Conservation (phyloP, 2,113 vertebrate genomes). For the Pteropus alecto region DNA sequence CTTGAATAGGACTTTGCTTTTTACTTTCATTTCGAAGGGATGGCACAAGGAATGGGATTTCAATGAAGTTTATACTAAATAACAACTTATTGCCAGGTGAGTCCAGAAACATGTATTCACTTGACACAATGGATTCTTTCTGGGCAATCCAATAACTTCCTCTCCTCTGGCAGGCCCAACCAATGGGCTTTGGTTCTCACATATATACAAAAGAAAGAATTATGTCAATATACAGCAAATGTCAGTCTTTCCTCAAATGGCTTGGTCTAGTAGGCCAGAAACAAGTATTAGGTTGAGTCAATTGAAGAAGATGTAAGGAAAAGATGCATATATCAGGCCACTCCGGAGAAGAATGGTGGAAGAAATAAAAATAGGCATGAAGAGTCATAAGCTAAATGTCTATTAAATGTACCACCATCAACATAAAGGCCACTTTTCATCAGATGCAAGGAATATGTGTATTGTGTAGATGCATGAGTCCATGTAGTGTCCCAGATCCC, state of each 20-base stretch:
- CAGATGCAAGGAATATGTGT: background rate
- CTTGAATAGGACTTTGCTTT: background rate
- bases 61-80: background rate
- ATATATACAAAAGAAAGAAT: background rate
- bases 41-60: background rate
- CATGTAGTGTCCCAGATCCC: background rate
- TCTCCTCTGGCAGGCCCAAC: background rate
- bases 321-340: background rate
- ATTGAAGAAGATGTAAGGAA: background rate
- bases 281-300: background rate
- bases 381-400: background rate
- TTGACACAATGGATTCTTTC: background rate
- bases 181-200: background rate
- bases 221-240: background rate
- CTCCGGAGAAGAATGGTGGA: background rate
- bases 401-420: background rate
- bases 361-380: background rate
- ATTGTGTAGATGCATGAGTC: background rate
- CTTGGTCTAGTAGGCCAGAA: background rate
- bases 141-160: background rate
- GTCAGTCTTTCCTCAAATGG: background rate
- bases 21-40: background rate
- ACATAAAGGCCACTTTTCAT: background rate
- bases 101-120: background rate
- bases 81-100: background rate